Conservation (phyloP, 2,888 invertebrate species). For the Eristalinus aeneus region DNA sequence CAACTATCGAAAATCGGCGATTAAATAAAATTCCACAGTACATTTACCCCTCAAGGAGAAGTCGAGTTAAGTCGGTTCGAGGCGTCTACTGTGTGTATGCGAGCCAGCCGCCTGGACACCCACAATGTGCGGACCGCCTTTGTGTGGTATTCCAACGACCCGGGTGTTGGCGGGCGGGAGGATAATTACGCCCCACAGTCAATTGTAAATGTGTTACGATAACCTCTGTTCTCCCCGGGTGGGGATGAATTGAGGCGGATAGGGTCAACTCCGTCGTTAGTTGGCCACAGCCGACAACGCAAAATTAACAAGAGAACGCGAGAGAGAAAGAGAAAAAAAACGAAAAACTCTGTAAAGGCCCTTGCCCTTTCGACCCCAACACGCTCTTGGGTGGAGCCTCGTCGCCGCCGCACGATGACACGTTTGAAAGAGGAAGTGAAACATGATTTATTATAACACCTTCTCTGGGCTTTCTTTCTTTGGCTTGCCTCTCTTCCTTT, state of each 20-base stretch:
- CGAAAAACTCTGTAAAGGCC: neutral
- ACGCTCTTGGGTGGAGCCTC: neutral
- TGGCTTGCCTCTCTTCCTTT: constrained; percentile 1
- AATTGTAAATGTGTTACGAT: constrained; percentile 68
- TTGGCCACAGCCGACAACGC: neutral
- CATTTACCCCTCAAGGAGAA: constrained; percentile 28
- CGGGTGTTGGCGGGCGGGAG: constrained; percentile 16
- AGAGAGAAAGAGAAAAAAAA: constrained; percentile 4
- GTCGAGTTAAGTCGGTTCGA: neutral
- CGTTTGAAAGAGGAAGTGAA: constrained; percentile 18
- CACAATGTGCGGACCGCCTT: neutral
- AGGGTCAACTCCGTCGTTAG: constrained; percentile 21
- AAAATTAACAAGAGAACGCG: neutral
- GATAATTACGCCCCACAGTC: constrained; percentile 65
- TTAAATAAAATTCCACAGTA: constrained; percentile 68
- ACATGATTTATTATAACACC: constrained; percentile 57
- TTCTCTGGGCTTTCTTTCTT: constrained; percentile 6
- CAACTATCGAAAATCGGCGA: constrained; percentile 64
- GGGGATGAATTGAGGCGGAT: constrained; percentile 39
- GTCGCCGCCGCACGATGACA: constrained; percentile 14
- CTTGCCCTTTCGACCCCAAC: neutral
- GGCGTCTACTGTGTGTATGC: constrained; percentile 15
- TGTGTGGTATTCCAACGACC: neutral
- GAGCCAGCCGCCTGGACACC: neutral
- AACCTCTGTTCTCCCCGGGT: constrained; percentile 42